Base-by-base conservation (phyloP, 64 coral and sea anemone genomes). In the Hydrozoanthus tunicans region DNA sequence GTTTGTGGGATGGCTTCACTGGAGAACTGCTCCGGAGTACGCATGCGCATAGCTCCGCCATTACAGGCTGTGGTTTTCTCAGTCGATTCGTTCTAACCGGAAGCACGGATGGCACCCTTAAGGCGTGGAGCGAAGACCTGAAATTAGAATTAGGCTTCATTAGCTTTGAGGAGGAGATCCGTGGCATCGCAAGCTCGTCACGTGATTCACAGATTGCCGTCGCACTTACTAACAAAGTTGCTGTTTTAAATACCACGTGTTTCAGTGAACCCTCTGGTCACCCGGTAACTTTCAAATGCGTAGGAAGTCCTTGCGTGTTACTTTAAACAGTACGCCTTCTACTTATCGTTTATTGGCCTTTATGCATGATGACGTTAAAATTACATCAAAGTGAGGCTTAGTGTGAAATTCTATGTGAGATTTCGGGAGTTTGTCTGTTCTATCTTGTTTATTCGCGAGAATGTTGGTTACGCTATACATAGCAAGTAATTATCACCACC, bases 91-190 rank as follows among this genome's bases (percentile, higher is more conserved):
- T 91, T 8, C 7, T 94, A 59, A 82, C 78, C 43, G 63, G 79
- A 57, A 59, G 64, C 9, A 25, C 58, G 17, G 70, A 90, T 11
- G 93, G 93, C 68, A 81, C 79, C n/a, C 64, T 94, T 17, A 94
- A 76, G 53, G 79, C 80, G 8, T 91, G 88, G 93, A 72, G 58
- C 65, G 59, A 53, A 63, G 80, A 90, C 6, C 51, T 9, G 32
- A 64, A 62, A 54, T 3, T 13, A 56, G 79, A 79, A 13, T 60
- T 53, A 14, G 89, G 93, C 3, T 94, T 52, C 91, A 71, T 91
- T 62, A 94, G 51, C 51, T 94, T 94, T 26, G 93, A 94, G 17
- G 67, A 83, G 12, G 82, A 85, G 10, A 73, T 94, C 14, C 88
- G 88, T 23, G 74, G 59, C 64, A 80, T 94, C 51, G 93, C 65